Evolutionary conservation across 2,888 invertebrate species (phyloP), one percentile per base, ranked within the genome.

Genomic region (Catonia carolina): DNA sequence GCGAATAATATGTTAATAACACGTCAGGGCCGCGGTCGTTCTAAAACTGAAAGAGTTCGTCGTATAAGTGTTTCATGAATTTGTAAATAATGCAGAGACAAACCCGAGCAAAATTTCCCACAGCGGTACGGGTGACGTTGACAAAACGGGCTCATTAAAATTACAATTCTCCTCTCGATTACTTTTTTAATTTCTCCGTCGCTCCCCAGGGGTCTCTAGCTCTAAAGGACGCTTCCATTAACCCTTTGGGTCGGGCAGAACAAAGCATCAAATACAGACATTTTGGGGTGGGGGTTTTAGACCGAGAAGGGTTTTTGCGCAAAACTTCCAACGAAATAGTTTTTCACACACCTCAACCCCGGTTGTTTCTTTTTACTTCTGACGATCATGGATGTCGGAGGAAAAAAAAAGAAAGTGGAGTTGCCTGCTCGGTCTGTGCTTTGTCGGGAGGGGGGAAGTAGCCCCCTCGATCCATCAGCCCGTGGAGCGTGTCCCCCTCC

Each of bases 101-200:
- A 27, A 8, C 27, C 8, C 27, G 27, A 27, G 27, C 27, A 27
- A 27, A 27, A 27, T 27, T 27, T 27, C 27, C 27, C 23, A 23
- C 23, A 27, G 23, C 7, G 41, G 20, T 45, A 52, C 45, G 22
- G 27, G 36, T 23, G 56, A 56, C 52, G 35, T 36, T 56, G 56
- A 56, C 52, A 37, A 47, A 56, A 52, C 27, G 56, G 27, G 37
- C 52, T 52, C 52, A 52, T 56, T 56, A 56, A 56, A 52, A 55
- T 55, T 55, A 56, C 52, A 56, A 51, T 52, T 36, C 56, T 51
- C 55, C 39, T 31, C 45, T 45, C 45, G 45, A 45, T 45, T 45
- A 49, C 49, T 55, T 52, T 56, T 56, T 56, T 56, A 56, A 56
- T 56, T 56, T 56, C 56, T 52, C 47, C 50, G 33, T 36, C 37